These are phyloP conservation scores for Dinomys branickii DNA, from an alignment of 2,113 vertebrate species.

Conservation along the genomic window DNA sequence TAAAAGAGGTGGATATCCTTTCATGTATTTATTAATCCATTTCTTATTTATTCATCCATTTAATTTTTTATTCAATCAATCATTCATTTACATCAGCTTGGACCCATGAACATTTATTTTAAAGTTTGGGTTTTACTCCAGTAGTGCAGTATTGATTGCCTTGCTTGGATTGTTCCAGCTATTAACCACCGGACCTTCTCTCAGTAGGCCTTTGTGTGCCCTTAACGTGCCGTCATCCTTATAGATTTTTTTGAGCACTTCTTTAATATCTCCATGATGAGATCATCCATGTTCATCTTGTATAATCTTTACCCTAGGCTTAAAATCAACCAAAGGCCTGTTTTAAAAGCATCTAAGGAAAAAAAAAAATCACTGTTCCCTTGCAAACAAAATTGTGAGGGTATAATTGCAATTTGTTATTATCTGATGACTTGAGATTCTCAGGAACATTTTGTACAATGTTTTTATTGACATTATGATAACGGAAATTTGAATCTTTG, in stretches of 20 bases:
- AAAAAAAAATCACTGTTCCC: not conserved
- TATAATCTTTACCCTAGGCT: not conserved
- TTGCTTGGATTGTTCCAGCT: not conserved
- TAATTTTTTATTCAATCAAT: not conserved
- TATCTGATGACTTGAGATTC: not conserved
- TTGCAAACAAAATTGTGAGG: not conserved
- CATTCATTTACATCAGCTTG: not conserved
- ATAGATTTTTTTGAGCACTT: not conserved
- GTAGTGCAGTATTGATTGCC: not conserved
- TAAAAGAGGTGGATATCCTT: not conserved
- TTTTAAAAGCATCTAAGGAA: not conserved
- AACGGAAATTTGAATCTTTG: not conserved
- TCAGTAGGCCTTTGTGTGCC: not conserved
- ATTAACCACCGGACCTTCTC: not conserved
- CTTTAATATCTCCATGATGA: not conserved
- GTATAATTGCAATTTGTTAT: not conserved
- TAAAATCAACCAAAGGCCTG: not conserved
- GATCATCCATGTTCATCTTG: not conserved
- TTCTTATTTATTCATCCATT: not conserved
- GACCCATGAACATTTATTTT: slow-evolving; percentile 5
- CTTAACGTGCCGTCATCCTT: not conserved
- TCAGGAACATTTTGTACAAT: not conserved
- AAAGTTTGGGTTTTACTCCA: not conserved
- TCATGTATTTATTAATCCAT: not conserved
- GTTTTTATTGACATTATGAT: not conserved